Evolutionary conservation across 2,113 vertebrate genomes (phyloP), one percentile per base, ranked within the genome.

Genomic region (Brachyhypopomus gauderio): DNA sequence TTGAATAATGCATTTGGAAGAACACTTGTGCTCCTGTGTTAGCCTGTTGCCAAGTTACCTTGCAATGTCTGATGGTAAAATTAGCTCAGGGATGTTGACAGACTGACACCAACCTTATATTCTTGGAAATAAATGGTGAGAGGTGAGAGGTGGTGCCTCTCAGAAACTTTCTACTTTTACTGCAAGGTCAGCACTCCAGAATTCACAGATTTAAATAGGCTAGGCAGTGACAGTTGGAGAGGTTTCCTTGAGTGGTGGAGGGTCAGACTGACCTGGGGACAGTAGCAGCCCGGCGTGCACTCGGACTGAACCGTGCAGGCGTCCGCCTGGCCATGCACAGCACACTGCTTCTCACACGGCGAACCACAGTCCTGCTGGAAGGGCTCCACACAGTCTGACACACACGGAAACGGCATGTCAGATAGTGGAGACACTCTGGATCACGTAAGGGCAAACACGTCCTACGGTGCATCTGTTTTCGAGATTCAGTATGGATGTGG

Each of bases 271-370:
- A 96, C 96, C 95, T 93, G 76, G 0, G 95, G 93, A 85, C 96
- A 97, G 90, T 95, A 96, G 88, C 96, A 97, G 72, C 95, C 96
- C 1, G 93, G 93, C 30, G 91, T 92, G 79, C 96, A 97, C 23
- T 86, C 86, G 0, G 72, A 83, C 63, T 87, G 84, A 3, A 90
- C 91, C 5, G 52, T 74, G 85, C 95, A 97, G 25, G 88, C 84
- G n/a, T 86, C 88, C 3, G 0, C 48, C 20, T 63, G 88, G 27
- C 87, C 89, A 66, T 67, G 85, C 27, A 95, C 90, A 20, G 88
- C 86, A 88, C 96, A 97, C 72, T 93, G 94, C 75, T 93, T 88
- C 16, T 94, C 86, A 48, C 96, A 96, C 59, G 95, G 95, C 0
- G 89, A 86, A 5, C 93, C 94, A 0, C 96, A 97, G 0, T 87